Evolutionary conservation across 2,113 vertebrate genomes (phyloP).

Genomic region (Camelus bactrianus): DNA sequence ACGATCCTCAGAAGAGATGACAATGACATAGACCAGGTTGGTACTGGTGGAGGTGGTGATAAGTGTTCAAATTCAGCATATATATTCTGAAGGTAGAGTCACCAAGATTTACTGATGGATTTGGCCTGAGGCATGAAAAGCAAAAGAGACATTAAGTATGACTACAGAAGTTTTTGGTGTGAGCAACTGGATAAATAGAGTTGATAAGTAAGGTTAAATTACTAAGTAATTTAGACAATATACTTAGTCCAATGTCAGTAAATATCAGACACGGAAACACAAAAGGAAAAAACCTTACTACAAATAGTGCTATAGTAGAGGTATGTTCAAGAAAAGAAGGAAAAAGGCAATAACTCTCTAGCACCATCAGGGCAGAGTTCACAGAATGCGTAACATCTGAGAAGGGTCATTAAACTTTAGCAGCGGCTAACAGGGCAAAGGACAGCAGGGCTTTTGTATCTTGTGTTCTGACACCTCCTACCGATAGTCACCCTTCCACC

Average conservation of each 20-base stretch:
- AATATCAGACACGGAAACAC: neutral
- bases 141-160: neutral
- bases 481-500: neutral
- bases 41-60: neutral
- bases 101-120: neutral
- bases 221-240: too few relatives aligned
- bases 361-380: neutral
- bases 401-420: neutral
- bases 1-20: neutral
- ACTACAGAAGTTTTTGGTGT: neutral
- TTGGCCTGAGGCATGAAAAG: neutral
- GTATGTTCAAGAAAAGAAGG: neutral
- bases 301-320: neutral
- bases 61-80: neutral
- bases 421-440: neutral
- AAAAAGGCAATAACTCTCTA: neutral
- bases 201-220: neutral
- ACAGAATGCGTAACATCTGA: neutral
- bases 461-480: neutral
- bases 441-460: neutral
- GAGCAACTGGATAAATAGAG: neutral
- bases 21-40: neutral
- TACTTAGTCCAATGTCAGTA: neutral
- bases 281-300: neutral
- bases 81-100: neutral